Base-by-base conservation (phyloP, 2,113 vertebrate species). In the Scomber colias region DNA sequence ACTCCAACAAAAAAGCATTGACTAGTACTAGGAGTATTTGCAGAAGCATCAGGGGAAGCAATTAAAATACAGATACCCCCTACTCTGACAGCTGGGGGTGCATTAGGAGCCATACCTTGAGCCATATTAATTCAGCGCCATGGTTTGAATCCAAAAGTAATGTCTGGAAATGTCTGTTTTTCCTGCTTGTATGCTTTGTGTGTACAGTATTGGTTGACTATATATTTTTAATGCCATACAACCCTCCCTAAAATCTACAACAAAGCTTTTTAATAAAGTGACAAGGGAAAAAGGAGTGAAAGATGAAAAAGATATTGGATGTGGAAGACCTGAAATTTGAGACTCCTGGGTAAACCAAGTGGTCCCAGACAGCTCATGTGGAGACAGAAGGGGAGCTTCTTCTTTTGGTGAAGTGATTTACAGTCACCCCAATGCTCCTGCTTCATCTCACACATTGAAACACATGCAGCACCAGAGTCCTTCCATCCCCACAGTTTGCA, bases 311-410 rank as follows among this genome's bases (percentile, higher is more conserved):
- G 15, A 72, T 55, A 64, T 50, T 9, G 24, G 51, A 71, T 62
- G 71, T 79, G 67, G 63, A 66, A 71, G 24, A 77, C 14, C 2
- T 87, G 87, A 72, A 77, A 90, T 65, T 9, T 81, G 76, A 92
- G 82, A 84, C 73, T 65, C 71, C 55, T 69, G 80, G 71, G 82
- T 89, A 84, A 82, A 81, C 50, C 17, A 19, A 62, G 59, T 54
- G 76, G 71, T 79, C 65, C 49, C 80, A 79, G 81, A 77, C 71
- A 63, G 64, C 63, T 62, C 55, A 24, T 82, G 53, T 79, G 45
- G 66, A 81, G 67, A 69, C 64, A 60, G 46, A 55, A 27, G 59
- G 50, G 71, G 76, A 70, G 79, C 59, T 63, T 77, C 60, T 75
- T 46, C 65, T 68, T 72, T 76, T 55, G 48, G 57, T 27, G 10